A percentile compares a stretch with the other conserved stretches of the same genome.
phyloP scores from a whole-genome alignment of 2,888 invertebrate genomes.

The Hypena proboscidalis region DNA sequence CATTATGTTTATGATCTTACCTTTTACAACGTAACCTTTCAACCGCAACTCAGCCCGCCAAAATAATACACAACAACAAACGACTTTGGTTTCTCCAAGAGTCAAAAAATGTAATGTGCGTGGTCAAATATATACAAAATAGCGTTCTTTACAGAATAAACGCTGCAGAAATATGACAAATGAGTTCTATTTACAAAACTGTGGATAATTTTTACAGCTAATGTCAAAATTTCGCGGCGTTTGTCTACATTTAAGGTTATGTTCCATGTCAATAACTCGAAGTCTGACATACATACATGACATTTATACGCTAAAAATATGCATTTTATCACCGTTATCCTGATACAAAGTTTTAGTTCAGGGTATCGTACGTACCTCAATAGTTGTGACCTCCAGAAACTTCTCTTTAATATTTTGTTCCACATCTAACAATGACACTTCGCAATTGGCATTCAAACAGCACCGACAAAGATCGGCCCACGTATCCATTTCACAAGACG shows the following conservation, averaged over 20 bases:
- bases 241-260: slow-evolving; percentile 33
- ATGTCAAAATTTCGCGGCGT: slow-evolving; percentile 28
- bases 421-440: slow-evolving; percentile 71
- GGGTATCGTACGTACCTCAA: slow-evolving; percentile 59
- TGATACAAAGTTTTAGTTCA: not conserved
- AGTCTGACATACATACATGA: slow-evolving; percentile 26
- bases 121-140: no score
- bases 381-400: slow-evolving; percentile 72
- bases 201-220: not conserved
- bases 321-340: not conserved
- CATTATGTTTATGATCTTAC: no score
- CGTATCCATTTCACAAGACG: slow-evolving; percentile 72
- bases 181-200: no score
- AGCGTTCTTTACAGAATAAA: no score
- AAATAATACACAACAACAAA: no score
- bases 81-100: no score
- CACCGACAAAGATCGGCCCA: slow-evolving; percentile 79
- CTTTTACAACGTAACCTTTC: no score
- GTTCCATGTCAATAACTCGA: slow-evolving; percentile 36
- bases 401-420: slow-evolving; percentile 65
- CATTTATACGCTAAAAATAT: slow-evolving; percentile 8
- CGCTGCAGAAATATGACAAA: no score
- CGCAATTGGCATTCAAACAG: slow-evolving; percentile 73
- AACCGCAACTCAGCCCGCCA: no score
- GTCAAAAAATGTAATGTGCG: no score